Percentiles rank a stretch among this genome's conserved stretches.
Evolutionary conservation across 2,888 invertebrate species (phyloP).

Genomic region (Xylota segnis): DNA sequence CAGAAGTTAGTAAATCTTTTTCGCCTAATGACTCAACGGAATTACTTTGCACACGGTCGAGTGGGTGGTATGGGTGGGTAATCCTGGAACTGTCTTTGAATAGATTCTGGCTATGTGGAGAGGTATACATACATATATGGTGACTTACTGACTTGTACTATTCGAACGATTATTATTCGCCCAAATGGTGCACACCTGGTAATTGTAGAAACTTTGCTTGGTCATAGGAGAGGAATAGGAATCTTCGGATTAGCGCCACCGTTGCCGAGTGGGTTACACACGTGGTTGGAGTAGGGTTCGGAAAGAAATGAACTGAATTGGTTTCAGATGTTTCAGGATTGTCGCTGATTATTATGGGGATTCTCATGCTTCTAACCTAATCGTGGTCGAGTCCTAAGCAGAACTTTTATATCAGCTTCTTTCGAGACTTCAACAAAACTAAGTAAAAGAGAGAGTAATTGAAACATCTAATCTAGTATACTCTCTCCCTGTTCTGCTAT

Average conservation of each 20-base stretch:
- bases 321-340: no score
- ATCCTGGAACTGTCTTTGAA: slow-evolving; percentile 11
- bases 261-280: neutral
- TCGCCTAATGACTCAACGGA: slow-evolving; percentile 74
- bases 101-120: slow-evolving; percentile 12
- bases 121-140: slow-evolving; percentile 29
- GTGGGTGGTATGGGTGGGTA: slow-evolving; percentile 1
- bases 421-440: no score
- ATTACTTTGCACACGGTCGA: slow-evolving; percentile 48
- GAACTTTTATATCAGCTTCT: no score
- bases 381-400: no score
- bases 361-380: no score
- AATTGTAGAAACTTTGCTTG: slow-evolving; percentile 40
- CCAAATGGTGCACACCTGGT: slow-evolving; percentile 61
- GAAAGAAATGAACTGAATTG: slow-evolving; percentile 12
- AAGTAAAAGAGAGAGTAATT: no score
- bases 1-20: slow-evolving; percentile 75
- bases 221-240: slow-evolving; percentile 43
- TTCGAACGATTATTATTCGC: slow-evolving; percentile 73
- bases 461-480: no score
- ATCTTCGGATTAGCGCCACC: slow-evolving; percentile 36
- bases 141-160: slow-evolving; percentile 63
- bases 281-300: neutral
- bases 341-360: no score
- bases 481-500: no score